phyloP scores from a whole-genome alignment of 2,888 invertebrate genomes.

The Oscheius sp. region DNA sequence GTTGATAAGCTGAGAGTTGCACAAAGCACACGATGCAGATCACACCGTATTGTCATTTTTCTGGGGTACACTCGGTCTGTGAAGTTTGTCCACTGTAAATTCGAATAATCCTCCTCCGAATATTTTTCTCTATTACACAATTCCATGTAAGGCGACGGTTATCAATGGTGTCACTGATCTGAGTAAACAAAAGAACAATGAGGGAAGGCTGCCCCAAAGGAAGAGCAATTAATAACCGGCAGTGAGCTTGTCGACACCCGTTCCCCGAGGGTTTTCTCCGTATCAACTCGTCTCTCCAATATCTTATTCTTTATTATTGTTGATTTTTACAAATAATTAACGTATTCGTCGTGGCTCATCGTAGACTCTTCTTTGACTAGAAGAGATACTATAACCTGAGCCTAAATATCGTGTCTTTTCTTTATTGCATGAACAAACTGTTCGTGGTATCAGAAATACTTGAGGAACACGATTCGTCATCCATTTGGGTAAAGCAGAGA shows the following conservation, averaged over 20 bases:
- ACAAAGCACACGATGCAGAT: no score
- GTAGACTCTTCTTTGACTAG: conserved; percentile 14
- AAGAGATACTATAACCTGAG: conserved; percentile 1
- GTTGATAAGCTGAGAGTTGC: no score
- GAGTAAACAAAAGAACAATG: no score
- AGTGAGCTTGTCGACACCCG: conserved; percentile 4
- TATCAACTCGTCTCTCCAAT: not conserved
- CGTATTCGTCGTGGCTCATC: conserved; percentile 21
- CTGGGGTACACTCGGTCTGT: no score
- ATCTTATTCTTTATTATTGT: not conserved
- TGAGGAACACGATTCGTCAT: conserved; percentile 23
- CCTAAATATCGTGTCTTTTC: not conserved
- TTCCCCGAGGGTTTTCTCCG: not conserved
- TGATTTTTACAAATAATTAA: conserved; percentile 2
- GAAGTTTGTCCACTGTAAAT: no score
- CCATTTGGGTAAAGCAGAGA: not conserved
- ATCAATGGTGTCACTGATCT: no score
- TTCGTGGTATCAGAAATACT: conserved; percentile 25
- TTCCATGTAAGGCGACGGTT: no score
- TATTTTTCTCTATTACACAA: no score
- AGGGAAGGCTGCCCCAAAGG: not conserved
- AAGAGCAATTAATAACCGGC: conserved; percentile 17
- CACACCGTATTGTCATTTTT: no score
- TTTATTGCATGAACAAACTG: not conserved
- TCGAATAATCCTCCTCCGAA: no score